Conservation (phyloP, 1,140 invertebrate genomes). For the Cataglyphis hispanica region DNA sequence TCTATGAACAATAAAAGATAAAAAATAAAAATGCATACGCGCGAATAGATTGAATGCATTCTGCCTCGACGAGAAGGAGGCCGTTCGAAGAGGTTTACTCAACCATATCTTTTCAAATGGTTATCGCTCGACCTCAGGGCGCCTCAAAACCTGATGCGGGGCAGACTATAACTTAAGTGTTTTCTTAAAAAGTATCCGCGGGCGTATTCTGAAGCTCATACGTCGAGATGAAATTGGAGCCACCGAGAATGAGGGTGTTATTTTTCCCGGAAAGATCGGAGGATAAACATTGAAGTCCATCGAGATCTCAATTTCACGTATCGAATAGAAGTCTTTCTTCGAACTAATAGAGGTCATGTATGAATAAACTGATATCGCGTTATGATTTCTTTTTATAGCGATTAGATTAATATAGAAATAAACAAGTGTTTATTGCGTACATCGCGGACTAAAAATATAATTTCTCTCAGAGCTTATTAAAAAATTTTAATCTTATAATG, state of each 20-base stretch:
- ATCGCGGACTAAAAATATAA: neutral
- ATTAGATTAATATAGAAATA: constrained; percentile 28
- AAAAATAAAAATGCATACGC: neutral
- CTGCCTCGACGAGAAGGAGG: neutral
- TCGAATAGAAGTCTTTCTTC: constrained; percentile 10
- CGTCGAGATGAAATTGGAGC: constrained; percentile 68
- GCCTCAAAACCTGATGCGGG: constrained; percentile 56
- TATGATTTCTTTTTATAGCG: neutral
- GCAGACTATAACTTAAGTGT: constrained; percentile 54
- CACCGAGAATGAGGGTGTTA: constrained; percentile 68
- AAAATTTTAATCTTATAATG: neutral
- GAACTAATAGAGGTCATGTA: neutral
- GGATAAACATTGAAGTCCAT: constrained; percentile 65
- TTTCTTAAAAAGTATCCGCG: constrained; percentile 70
- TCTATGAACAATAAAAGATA: constrained; percentile 6
- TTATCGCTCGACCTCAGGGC: constrained; percentile 39
- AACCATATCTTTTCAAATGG: constrained; percentile 57
- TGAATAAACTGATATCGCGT: neutral
- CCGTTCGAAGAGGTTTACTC: constrained; percentile 47
- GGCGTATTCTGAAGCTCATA: constrained; percentile 30
- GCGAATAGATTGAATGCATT: constrained; percentile 29
- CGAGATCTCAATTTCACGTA: constrained; percentile 24
- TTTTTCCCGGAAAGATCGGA: constrained; percentile 66
- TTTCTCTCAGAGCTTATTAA: constrained; percentile 3
- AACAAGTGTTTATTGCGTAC: neutral